Evolutionary conservation across 2,888 invertebrate genomes (phyloP).

Genomic region (Mythimna loreyi): DNA sequence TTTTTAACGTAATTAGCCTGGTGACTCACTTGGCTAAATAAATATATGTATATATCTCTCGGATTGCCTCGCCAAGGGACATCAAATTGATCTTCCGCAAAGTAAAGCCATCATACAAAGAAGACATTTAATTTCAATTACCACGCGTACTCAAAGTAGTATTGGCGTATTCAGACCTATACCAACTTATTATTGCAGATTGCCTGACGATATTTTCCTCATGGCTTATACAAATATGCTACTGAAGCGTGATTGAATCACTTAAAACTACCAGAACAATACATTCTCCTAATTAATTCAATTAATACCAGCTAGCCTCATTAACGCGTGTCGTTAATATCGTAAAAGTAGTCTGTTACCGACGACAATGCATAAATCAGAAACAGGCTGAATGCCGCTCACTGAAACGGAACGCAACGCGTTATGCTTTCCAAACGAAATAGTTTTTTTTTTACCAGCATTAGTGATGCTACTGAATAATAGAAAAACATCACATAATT

Average conservation of each 20-base stretch:
- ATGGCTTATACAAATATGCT: constrained; percentile 5
- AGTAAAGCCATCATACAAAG: too few relatives aligned
- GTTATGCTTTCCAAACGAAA: constrained; percentile 83
- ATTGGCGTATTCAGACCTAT: not conserved
- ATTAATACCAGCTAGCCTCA: constrained; percentile 41
- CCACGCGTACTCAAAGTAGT: not conserved
- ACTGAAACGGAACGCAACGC: constrained; percentile 80
- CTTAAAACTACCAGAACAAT: constrained; percentile 14
- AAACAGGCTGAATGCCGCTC: constrained; percentile 80
- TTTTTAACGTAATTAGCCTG: constrained; percentile 1
- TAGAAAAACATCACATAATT: constrained; percentile 31
- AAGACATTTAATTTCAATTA: not conserved
- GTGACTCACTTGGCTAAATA: constrained; percentile 28
- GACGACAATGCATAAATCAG: constrained; percentile 75
- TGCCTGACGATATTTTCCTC: not conserved
- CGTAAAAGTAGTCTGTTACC: constrained; percentile 70
- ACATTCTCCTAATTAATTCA: constrained; percentile 50
- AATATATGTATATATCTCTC: not conserved
- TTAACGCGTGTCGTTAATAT: constrained; percentile 58
- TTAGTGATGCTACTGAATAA: constrained; percentile 27
- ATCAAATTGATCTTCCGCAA: not conserved
- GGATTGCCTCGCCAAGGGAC: not conserved
- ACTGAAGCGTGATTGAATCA: constrained; percentile 28
- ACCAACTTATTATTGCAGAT: too few relatives aligned
- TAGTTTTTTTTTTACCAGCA: constrained; percentile 63